Conservation (phyloP, 2,797 vertebrate genomes). For the Hoplostethus atlanticus region DNA sequence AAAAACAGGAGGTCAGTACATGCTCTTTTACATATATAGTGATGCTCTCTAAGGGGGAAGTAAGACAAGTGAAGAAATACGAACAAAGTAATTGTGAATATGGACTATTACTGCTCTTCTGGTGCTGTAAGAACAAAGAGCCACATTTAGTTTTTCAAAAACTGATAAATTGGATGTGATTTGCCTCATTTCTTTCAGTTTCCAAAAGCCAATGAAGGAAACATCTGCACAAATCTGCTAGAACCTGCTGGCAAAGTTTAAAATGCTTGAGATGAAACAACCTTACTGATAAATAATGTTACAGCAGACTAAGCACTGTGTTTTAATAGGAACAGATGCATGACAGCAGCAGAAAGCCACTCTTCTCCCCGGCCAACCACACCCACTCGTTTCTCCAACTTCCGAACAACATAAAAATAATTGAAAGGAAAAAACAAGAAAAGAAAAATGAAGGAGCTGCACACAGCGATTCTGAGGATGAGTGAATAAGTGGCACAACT, state of each 20-base stretch:
- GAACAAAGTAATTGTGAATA: neutral
- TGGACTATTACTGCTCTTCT: neutral
- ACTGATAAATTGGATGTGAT: neutral
- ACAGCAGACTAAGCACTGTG: neutral
- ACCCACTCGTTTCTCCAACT: conserved; percentile 36
- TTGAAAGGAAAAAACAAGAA: conserved; percentile 38
- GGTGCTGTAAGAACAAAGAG: neutral
- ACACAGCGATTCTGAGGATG: conserved; percentile 21
- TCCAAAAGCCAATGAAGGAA: neutral
- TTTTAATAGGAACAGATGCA: neutral
- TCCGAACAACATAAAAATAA: conserved; percentile 59
- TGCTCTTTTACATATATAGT: neutral
- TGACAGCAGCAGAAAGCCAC: neutral
- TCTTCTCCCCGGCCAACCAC: conserved; percentile 14
- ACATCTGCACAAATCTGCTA: neutral
- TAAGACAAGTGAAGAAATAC: neutral
- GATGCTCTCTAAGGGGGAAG: conserved; percentile 1
- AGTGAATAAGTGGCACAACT: conserved; percentile 41
- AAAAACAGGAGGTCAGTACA: conserved; percentile 25
- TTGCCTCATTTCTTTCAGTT: neutral
- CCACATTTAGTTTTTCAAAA: neutral
- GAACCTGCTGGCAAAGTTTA: neutral
- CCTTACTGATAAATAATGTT: neutral
- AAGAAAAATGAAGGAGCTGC: conserved; percentile 19
- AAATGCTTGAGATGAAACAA: neutral